phyloP scores from a whole-genome alignment of 2,888 invertebrate genomes.

The Ptychoptera albimana region DNA sequence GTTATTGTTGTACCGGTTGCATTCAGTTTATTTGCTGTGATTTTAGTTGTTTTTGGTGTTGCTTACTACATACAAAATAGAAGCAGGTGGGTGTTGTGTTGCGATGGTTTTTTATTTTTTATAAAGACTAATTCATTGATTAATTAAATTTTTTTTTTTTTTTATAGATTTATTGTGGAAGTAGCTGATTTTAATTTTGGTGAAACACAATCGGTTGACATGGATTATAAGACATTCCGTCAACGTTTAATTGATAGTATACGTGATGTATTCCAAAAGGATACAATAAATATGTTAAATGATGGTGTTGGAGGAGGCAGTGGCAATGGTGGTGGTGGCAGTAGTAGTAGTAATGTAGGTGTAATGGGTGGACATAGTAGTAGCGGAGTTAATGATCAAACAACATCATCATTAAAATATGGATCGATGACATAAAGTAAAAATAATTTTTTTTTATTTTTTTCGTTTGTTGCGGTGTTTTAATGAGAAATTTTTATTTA shows the following conservation, averaged over 20 bases:
- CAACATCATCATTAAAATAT: conserved; percentile 11
- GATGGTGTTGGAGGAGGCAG: background rate
- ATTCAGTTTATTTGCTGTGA: conserved; percentile 66
- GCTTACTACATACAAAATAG: conserved; percentile 74
- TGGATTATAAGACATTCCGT: conserved; percentile 75
- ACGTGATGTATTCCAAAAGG: conserved; percentile 34
- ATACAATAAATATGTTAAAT: conserved; percentile 10
- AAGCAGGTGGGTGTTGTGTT: conserved; percentile 51
- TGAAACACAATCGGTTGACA: conserved; percentile 50
- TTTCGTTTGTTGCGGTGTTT: no score
- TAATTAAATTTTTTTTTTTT: conserved; percentile 9
- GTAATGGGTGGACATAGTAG: background rate
- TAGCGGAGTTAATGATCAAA: no score
- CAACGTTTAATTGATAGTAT: conserved; percentile 70
- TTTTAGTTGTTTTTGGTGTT: conserved; percentile 71
- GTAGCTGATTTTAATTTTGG: conserved; percentile 87
- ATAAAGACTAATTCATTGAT: background rate
- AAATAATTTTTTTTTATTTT: background rate
- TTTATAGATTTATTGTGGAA: conserved; percentile 57
- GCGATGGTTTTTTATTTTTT: conserved; percentile 3
- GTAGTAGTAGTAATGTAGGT: background rate
- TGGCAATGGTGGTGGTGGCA: background rate
- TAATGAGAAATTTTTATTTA: background rate
- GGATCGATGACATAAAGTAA: conserved; percentile 16
- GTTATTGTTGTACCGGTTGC: conserved; percentile 78